Base-by-base conservation (phyloP, 2,888 invertebrate genomes). In the Oasisia sp. region DNA sequence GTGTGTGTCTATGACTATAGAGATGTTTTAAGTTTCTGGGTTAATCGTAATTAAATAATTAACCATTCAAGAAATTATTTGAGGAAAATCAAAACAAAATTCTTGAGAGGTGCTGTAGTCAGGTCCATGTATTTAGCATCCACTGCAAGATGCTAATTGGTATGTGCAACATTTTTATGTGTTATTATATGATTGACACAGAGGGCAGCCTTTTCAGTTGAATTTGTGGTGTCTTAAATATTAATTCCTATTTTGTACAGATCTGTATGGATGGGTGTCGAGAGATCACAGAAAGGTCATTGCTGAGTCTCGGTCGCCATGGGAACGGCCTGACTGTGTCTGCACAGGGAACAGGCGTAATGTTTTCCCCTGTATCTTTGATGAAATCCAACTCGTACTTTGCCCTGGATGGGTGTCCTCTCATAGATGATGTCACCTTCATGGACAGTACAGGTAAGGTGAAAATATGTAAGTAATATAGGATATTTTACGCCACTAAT, bases 291-390 rank as follows among this genome's bases (percentile, higher is more conserved):
- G 74, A 74, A 74, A 74, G 27, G 27, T 74, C 74, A 3, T 1
- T 74, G 74, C 74, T 74, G 74, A 74, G 74, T 74, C 74, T 74
- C 7, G 74, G 74, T 74, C n/a, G 74, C 74, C 74, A 74, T 74
- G 74, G 74, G 27, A 74, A 74, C n/a, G 27, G 74, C 74, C 74
- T 74, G 74, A 74, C 74, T 19, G 74, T 74, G 5, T 74, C 74
- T 19, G 74, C 74, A 27, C 74, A 7, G 74, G 74, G 74, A 74
- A 74, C 74, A 74, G 74, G 74, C 27, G 74, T 74, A 74, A 74
- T 74, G 74, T 74, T 74, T 74, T 74, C 74, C 74, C 74, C 74
- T 74, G 74, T 74, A n/a, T 74, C 74, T 74, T 74, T 74, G 74
- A 74, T 74, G 74, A 74, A 74, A n/a, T 74, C 74, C 74, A 74